phyloP scores from a whole-genome alignment of 2,113 vertebrate genomes.

The Coryphaenoides rupestris region DNA sequence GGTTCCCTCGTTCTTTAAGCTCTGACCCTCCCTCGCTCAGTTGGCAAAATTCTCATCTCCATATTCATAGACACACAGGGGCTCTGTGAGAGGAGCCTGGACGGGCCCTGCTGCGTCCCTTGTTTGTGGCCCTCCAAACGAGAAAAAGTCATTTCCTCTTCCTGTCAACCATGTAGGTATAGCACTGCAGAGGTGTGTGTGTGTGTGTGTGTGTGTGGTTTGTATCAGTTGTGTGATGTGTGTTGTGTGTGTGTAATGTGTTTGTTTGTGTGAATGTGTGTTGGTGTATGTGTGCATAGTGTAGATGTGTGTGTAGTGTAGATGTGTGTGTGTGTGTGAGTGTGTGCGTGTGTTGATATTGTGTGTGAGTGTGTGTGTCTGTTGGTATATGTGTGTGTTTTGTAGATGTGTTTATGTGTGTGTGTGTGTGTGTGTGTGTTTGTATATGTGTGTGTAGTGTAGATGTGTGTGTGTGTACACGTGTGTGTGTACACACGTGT shows the following conservation, averaged over 20 bases:
- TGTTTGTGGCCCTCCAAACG: conserved; percentile 69
- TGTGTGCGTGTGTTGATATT: conserved; percentile 1
- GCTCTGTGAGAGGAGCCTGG: conserved; percentile 55
- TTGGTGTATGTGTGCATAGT: too few species aligned
- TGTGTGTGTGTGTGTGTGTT: too few species aligned
- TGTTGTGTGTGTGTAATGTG: conserved; percentile 29
- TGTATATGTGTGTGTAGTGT: not conserved
- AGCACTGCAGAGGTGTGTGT: conserved; percentile 13
- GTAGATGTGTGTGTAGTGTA: not conserved
- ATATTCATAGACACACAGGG: conserved; percentile 69
- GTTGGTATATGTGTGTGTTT: too few species aligned
- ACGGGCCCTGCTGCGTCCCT: conserved; percentile 61
- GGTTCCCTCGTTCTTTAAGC: not conserved
- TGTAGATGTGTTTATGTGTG: too few species aligned
- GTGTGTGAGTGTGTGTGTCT: conserved; percentile 23
- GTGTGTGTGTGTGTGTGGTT: conserved; percentile 33
- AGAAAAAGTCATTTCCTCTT: conserved; percentile 68
- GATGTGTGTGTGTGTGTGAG: conserved; percentile 18
- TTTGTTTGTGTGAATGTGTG: not conserved
- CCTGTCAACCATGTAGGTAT: conserved; percentile 63
- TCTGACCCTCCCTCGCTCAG: conserved; percentile 18
- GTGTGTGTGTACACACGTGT: not conserved
- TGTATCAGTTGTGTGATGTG: conserved; percentile 13
- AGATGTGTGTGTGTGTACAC: conserved; percentile 18
- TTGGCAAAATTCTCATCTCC: conserved; percentile 67